Conservation (phyloP, 1,140 invertebrate species). For the Pogonus chalceus region DNA sequence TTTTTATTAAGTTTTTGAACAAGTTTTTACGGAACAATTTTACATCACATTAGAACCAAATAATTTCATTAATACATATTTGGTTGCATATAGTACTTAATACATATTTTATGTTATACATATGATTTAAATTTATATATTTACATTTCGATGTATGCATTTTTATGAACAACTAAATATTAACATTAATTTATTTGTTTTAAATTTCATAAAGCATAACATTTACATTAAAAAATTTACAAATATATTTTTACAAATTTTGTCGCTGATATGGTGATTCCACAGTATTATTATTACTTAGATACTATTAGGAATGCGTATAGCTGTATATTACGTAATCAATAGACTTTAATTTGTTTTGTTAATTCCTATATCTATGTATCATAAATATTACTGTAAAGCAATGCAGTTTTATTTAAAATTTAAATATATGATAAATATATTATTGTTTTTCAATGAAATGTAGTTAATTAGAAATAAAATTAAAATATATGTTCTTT, state of each 20-base stretch:
- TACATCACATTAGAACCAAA: no score
- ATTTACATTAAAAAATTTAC: not conserved
- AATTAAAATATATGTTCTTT: no score
- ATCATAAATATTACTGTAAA: no score
- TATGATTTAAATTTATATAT: not conserved
- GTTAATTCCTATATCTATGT: no score
- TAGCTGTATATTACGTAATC: no score
- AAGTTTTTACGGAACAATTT: no score
- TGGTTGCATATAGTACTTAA: not conserved
- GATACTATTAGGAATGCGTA: not conserved
- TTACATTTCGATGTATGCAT: not conserved
- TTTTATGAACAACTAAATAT: not conserved
- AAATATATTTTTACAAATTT: conserved; percentile 3
- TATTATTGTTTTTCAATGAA: no score
- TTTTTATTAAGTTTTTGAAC: no score
- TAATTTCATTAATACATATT: not conserved
- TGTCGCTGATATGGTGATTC: conserved; percentile 3
- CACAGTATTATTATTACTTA: conserved; percentile 5
- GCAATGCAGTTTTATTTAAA: no score
- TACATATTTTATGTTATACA: not conserved
- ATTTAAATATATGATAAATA: no score
- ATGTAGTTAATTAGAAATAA: no score
- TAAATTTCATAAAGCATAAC: not conserved
- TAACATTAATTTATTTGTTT: not conserved
- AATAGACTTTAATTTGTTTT: no score